Base-by-base conservation (phyloP, 2,888 invertebrate genomes). In the Ischnura elegans region DNA sequence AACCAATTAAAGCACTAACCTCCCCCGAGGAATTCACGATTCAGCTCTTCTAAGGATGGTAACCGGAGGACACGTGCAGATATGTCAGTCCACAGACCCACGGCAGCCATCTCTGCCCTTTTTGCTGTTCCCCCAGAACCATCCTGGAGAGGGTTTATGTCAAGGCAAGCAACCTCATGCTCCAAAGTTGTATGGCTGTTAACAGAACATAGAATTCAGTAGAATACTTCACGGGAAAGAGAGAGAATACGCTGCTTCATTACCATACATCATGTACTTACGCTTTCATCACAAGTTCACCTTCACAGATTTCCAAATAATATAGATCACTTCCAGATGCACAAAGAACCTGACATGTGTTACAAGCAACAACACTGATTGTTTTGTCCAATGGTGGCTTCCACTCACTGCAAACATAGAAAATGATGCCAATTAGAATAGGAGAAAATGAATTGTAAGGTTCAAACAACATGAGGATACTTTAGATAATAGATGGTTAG, bases 21-120 rank as follows among this genome's bases (percentile, higher is more conserved):
- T 95, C 99, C 99, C 55, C 98, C 98, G 0, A 99, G 96, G 95
- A 98, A 97, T 96, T 99, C 99, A 46, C 98, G 98, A 95, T 98
- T 98, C 93, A 99, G 97, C 95, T 98, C 97, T 94, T 97, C 97
- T 93, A 99, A 96, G 94, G 97, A 97, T 0, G 99, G 99, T 94
- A 99, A 96, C 21, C 97, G 97, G 46, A 99, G 96, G 94, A 99
- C 97, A 21, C 99, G 97, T 55, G 99, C 98, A 0, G 99, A 99
- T 95, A 99, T 99, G 95, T 99, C 99, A 0, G 99, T 99, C 99
- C 99, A 99, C 87, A 99, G 96, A 0, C 99, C 99, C 19, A 99
- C 98, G 29, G 99, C 99, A 66, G 98, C 98, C 94, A 99, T 96
- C 93, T 97, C 97, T 0, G 98, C 97, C 93, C 97, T 97, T 0